Evolutionary conservation across 2,888 invertebrate species (phyloP).

Genomic region (Cataglyphis altisquamis): DNA sequence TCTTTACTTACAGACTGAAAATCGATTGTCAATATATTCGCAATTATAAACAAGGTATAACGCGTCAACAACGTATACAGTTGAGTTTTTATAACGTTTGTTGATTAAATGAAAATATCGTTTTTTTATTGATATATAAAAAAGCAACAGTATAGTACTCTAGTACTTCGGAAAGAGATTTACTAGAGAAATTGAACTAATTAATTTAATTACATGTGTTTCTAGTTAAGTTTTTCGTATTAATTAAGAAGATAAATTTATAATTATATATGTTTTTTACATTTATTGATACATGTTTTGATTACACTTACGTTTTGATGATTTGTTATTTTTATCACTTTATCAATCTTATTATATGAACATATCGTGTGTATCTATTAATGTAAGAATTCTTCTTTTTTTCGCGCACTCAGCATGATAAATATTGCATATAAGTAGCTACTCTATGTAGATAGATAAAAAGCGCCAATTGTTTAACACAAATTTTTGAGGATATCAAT

Average conservation of each 20-base stretch:
- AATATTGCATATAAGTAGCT: not conserved
- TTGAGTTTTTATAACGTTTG: not conserved
- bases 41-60: not conserved
- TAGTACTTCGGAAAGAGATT: not conserved
- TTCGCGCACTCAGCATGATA: slow-evolving; percentile 43
- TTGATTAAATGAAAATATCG: too few species aligned
- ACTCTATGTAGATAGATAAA: not conserved
- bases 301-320: slow-evolving; percentile 42
- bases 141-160: too few species aligned
- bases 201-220: not conserved
- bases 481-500: not conserved
- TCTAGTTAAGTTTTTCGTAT: slow-evolving; percentile 6
- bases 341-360: slow-evolving; percentile 25
- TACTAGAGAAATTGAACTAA: slow-evolving; percentile 9
- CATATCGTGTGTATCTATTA: not conserved
- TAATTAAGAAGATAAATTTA: not conserved
- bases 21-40: not conserved
- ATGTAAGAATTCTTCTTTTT: not conserved
- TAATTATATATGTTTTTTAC: not conserved
- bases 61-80: not conserved
- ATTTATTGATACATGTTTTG: not conserved
- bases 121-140: not conserved
- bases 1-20: not conserved
- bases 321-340: slow-evolving; percentile 43
- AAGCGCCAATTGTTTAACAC: not conserved